Conservation (phyloP, 2,113 vertebrate genomes). For the Dipodomys spectabilis region DNA sequence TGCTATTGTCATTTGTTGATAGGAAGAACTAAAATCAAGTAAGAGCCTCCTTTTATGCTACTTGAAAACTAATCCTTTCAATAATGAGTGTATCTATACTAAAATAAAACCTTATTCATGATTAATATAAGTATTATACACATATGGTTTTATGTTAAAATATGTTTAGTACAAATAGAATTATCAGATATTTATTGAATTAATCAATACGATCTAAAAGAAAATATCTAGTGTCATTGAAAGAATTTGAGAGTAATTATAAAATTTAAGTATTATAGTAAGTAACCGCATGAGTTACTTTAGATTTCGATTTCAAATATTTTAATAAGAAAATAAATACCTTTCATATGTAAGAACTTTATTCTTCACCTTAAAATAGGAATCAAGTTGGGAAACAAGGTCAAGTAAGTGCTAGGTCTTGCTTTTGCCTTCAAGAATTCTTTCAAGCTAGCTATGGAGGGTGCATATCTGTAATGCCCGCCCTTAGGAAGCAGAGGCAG, state of each 20-base stretch:
- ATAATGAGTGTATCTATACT: slow-evolving; percentile 5
- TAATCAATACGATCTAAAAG: slow-evolving; percentile 28
- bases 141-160: slow-evolving; percentile 23
- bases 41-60: neutral
- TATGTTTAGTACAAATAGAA: neutral
- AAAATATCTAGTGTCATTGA: slow-evolving; percentile 34
- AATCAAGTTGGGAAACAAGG: neutral
- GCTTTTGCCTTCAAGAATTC: slow-evolving; percentile 13
- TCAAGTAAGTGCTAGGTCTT: neutral
- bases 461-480: too few relatives aligned
- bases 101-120: neutral
- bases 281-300: neutral
- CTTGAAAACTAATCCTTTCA: neutral
- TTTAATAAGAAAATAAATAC: slow-evolving; percentile 47
- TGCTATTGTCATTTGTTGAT: slow-evolving; percentile 18
- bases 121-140: neutral
- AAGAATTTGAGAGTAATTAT: slow-evolving; percentile 30
- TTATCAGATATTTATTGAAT: slow-evolving; percentile 8
- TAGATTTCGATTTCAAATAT: slow-evolving; percentile 33
- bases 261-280: slow-evolving; percentile 26
- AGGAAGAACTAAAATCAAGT: slow-evolving; percentile 34
- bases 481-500: too few relatives aligned
- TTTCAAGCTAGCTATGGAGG: too few relatives aligned
- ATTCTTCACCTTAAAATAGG: slow-evolving; percentile 35
- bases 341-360: slow-evolving; percentile 16